Conservation (phyloP, 2,113 vertebrate species). For the Mystacornis crossleyi region DNA sequence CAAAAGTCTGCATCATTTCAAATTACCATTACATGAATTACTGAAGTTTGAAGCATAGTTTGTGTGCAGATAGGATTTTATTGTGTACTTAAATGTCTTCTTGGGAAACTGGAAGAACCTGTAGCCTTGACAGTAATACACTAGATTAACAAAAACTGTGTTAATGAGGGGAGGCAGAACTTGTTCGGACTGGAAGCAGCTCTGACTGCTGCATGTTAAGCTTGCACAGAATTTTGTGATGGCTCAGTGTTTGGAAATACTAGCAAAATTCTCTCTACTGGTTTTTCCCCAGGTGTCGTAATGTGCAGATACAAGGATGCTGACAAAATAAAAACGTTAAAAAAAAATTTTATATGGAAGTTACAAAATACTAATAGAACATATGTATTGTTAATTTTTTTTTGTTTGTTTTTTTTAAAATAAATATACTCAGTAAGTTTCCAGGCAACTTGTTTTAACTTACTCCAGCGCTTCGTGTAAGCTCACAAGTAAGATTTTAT, state of each 20-base stretch:
- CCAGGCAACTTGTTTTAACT: not conserved
- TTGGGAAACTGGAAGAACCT: not conserved
- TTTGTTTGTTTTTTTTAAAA: not conserved
- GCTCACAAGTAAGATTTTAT: not conserved
- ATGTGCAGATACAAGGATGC: not conserved
- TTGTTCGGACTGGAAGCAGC: not conserved
- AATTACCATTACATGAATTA: not conserved
- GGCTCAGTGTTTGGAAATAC: not conserved
- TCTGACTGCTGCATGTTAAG: not conserved
- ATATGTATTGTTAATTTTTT: not conserved
- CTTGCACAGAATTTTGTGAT: not conserved
- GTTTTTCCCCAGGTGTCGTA: slow-evolving; percentile 24
- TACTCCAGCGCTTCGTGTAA: not conserved
- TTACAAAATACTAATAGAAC: not conserved
- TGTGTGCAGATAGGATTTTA: not conserved
- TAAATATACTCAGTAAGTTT: not conserved
- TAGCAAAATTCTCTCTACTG: not conserved
- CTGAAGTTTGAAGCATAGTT: not conserved
- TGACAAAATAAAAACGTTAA: not conserved
- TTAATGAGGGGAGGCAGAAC: not conserved
- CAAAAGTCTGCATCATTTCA: not conserved
- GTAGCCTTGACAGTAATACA: not conserved
- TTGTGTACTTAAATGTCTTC: not conserved
- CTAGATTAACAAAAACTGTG: not conserved
- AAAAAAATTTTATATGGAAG: not conserved